These are phyloP conservation scores for Helicoverpa zea DNA, from an alignment of 1,140 invertebrate genomes.

Conservation along the genomic window DNA sequence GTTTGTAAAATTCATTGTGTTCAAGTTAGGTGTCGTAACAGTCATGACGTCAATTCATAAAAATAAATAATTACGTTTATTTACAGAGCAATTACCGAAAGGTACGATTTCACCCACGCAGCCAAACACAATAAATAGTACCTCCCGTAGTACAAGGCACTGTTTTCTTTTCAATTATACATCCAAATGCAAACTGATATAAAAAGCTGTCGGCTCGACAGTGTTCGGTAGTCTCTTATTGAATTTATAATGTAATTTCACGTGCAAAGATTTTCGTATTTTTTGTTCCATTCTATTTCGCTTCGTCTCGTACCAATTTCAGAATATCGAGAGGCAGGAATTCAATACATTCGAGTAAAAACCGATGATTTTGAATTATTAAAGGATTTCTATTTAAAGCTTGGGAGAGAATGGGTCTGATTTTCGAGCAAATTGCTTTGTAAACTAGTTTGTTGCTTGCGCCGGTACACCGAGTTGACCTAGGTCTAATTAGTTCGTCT, in stretches of 20 bases:
- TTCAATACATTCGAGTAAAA: not conserved
- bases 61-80: not conserved
- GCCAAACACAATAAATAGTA: not conserved
- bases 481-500: no score
- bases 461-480: no score
- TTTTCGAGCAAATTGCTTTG: no score
- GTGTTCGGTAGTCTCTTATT: not conserved
- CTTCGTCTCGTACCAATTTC: constrained; percentile 1
- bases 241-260: constrained; percentile 33
- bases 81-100: not conserved
- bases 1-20: no score
- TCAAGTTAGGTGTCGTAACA: not conserved
- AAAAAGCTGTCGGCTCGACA: not conserved
- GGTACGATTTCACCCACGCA: not conserved
- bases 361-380: not conserved
- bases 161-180: constrained; percentile 28
- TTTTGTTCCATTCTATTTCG: not conserved
- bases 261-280: constrained; percentile 8
- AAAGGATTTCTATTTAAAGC: not conserved
- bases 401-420: not conserved
- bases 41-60: not conserved
- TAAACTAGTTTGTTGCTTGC: no score
- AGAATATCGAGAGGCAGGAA: not conserved
- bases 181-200: not conserved
- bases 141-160: not conserved